A percentile compares a stretch with the other conserved stretches of the same genome.
phyloP scores from a whole-genome alignment of 1,140 invertebrate genomes.

The Phocides pigmalion region DNA sequence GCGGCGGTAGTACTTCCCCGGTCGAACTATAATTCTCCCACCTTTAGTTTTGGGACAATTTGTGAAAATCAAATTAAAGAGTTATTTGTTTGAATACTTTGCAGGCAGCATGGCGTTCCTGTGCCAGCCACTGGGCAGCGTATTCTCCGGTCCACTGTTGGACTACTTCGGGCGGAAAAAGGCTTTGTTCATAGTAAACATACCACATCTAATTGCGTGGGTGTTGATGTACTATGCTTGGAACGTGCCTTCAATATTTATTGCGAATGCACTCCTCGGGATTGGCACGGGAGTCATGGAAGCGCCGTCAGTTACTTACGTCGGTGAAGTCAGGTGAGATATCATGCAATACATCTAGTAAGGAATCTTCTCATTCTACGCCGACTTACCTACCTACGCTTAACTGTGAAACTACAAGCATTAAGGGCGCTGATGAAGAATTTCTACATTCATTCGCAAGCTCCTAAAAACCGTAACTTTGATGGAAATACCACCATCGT shows the following conservation, averaged over 20 bases:
- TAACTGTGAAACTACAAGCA: too few relatives aligned
- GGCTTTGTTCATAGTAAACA: conserved; percentile 87
- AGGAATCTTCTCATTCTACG: too few relatives aligned
- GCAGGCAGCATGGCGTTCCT: conserved; percentile 89
- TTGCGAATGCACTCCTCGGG: conserved; percentile 72
- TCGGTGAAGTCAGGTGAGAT: conserved; percentile 82
- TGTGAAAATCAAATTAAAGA: too few relatives aligned
- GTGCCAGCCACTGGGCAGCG: conserved; percentile 88
- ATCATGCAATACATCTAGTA: conserved; percentile 12
- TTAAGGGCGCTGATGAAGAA: too few relatives aligned
- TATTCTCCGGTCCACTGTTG: conserved; percentile 87
- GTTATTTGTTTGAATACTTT: too few relatives aligned
- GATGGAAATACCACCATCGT: too few relatives aligned
- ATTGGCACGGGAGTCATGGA: conserved; percentile 84
- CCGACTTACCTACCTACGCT: too few relatives aligned
- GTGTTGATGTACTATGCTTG: conserved; percentile 86
- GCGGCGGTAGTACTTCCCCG: too few relatives aligned
- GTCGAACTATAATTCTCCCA: too few relatives aligned
- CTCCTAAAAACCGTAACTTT: too few relatives aligned
- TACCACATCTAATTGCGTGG: conserved; percentile 88
- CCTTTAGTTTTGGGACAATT: too few relatives aligned
- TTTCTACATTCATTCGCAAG: too few relatives aligned
- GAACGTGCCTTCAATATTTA: conserved; percentile 69
- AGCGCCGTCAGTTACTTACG: conserved; percentile 83
- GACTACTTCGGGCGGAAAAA: conserved; percentile 87